These are phyloP conservation scores for Hirtodrosophila confusa DNA, from an alignment of 2,888 invertebrate genomes.

Conservation along the genomic window DNA sequence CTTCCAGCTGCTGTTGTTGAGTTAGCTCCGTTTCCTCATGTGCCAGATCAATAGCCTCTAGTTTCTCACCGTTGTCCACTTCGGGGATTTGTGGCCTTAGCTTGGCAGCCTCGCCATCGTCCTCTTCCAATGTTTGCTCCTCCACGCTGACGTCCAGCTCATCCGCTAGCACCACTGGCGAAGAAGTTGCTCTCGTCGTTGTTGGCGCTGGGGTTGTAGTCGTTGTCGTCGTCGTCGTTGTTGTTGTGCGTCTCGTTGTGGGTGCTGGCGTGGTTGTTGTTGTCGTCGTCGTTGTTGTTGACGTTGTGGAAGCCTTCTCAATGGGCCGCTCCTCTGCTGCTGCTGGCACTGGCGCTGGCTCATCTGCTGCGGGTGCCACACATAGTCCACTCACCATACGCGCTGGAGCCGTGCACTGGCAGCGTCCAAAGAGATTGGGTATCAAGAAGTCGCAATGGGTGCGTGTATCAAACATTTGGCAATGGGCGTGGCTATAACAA, in stretches of 20 bases:
- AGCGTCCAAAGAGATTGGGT: constrained; percentile 94
- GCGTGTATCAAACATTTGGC: constrained; percentile 91
- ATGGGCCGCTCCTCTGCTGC: constrained; percentile 31
- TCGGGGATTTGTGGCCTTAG: constrained; percentile 43
- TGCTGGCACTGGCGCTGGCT: constrained; percentile 32
- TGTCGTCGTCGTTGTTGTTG: constrained; percentile 46
- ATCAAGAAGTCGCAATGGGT: constrained; percentile 95
- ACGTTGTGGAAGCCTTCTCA: constrained; percentile 49
- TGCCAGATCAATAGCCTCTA: constrained; percentile 56
- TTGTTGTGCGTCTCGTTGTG: constrained; percentile 40
- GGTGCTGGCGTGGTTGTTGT: constrained; percentile 35
- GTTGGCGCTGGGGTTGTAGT: constrained; percentile 42
- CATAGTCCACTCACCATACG: constrained; percentile 88
- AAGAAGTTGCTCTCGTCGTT: constrained; percentile 41
- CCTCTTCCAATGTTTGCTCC: constrained; percentile 80
- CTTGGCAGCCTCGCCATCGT: constrained; percentile 55
- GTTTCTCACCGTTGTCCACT: constrained; percentile 53
- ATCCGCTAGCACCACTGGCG: constrained; percentile 51
- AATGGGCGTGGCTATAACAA: constrained; percentile 95
- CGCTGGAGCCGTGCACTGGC: constrained; percentile 90
- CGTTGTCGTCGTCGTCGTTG: constrained; percentile 46
- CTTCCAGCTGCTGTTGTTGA: constrained; percentile 34
- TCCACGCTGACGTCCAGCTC: constrained; percentile 62
- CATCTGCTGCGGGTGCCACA: constrained; percentile 80
- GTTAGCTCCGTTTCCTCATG: constrained; percentile 68